Evolutionary conservation across 2,113 vertebrate species (phyloP), one percentile per base, ranked within the genome.

Genomic region (Herpetotheres cachinnans): DNA sequence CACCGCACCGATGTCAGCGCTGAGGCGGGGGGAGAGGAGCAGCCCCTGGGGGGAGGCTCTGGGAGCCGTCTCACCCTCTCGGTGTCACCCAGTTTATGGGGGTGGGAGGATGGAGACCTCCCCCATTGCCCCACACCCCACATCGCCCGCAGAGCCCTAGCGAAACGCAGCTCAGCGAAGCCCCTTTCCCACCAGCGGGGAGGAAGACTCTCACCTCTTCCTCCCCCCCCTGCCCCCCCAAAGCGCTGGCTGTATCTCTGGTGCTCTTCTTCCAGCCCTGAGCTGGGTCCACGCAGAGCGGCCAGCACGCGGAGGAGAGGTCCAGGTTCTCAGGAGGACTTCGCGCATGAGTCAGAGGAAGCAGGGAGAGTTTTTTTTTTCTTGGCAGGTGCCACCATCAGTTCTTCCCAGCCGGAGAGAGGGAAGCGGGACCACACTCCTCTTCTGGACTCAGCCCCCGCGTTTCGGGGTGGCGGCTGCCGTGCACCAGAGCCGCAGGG

Each of bases 271-370:
- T 72, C 90, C 89, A 94, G 83, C 94, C 66, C 88, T 82, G 95
- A 94, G 26, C 59, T 0, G 18, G n/a, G 7, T 86, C 92, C 87
- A 21, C 2, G 5, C 10, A 1, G 82, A n/a, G 13, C 82, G 70
- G 79, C 87, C 82, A 65, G 84, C 1, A 2, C 2, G 0, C 3
- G 1, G 74, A 84, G 91, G 58, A 96, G 89, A 83, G 86, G 16
- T 94, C 88, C 96, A 81, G 95, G 82, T 91, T 71, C 96, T 93
- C 96, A 86, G 92, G 95, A 86, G 90, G 38, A 77, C 86, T 82
- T 73, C 22, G 6, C 0, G 7, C 80, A 16, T 91, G 94, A 96
- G 89, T 89, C 97, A 96, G 90, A 96, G 94, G 91, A 79, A 92
- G 65, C 6, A 0, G 76, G 92, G 89, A 96, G 83, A 94, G 11